Base-by-base conservation (phyloP, 2,888 invertebrate genomes). In the Steinernema hermaphroditum region DNA sequence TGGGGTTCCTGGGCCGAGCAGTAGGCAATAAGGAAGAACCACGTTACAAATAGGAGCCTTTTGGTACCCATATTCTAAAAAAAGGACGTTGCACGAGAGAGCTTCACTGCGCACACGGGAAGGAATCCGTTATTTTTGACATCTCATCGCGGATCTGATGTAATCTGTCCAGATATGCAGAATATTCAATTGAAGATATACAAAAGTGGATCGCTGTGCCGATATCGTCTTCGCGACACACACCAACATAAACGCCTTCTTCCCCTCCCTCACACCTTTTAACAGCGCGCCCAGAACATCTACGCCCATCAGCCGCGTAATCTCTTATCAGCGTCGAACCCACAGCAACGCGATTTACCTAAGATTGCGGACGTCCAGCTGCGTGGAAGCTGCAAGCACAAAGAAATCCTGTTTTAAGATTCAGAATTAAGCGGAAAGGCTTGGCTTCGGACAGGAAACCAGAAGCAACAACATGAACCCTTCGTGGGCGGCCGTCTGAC, bases 171-270 rank as follows among this genome's bases (percentile, higher is more conserved):
- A 32, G 32, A 62, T 62, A 62, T 62, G 62, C 62, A n/a, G 62
- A 62, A 62, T 12, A 62, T 16, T 29, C 62, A 62, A 62, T 62
- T 62, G 62, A 62, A 62, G 62, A 62, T 32, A 32, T 16, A 62
- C 62, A 62, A 29, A 62, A 62, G 62, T 62, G 62, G 62, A 62
- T 32, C 62, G 62, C 27, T 62, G 22, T 32, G 62, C 62, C 62
- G 62, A 62, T 62, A 62, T 62, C 29, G 62, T 62, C 32, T 34
- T 27, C 62, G 27, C 29, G 62, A 62, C 29, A 29, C 62, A 62
- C 62, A 16, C 62, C 62, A 24, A 46, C 46, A 46, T 16, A 46
- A 46, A 46, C 46, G 46, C 32, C 62, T 24, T 62, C 32, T 2
- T 62, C 62, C 4, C n/a, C 34, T 22, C 46, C 46, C 4, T 46